Evolutionary conservation across 2,888 invertebrate genomes (phyloP).

Genomic region (Biston betularia): DNA sequence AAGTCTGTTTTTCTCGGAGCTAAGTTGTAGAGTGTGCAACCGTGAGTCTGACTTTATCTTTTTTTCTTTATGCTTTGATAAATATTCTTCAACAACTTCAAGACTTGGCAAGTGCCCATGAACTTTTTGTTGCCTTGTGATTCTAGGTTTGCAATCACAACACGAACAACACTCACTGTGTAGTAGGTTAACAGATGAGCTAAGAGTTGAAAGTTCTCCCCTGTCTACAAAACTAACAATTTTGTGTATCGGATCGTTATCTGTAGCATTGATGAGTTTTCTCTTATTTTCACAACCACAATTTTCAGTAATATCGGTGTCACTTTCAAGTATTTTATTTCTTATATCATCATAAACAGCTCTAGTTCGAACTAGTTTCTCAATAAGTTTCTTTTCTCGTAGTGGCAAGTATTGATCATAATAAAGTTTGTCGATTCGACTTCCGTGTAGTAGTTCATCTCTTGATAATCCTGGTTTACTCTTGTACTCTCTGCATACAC

Average conservation of each 20-base stretch:
- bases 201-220: conserved; percentile 49
- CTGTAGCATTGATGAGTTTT: conserved; percentile 37
- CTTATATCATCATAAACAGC: conserved; percentile 62
- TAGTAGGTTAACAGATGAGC: conserved; percentile 47
- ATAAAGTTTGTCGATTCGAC: conserved; percentile 55
- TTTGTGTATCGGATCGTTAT: conserved; percentile 48
- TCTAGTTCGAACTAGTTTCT: conserved; percentile 61
- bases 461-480: conserved; percentile 11
- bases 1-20: conserved; percentile 28
- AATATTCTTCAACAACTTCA: conserved; percentile 41
- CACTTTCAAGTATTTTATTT: conserved; percentile 53
- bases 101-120: conserved; percentile 40
- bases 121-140: conserved; percentile 39
- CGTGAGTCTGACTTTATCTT: conserved; percentile 57
- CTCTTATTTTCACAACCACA: conserved; percentile 10
- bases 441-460: conserved; percentile 36
- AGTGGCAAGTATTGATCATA: conserved; percentile 59
- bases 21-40: conserved; percentile 52
- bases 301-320: conserved; percentile 42
- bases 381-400: conserved; percentile 60
- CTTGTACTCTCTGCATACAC: conserved; percentile 32
- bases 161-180: conserved; percentile 58
- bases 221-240: conserved; percentile 57
- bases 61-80: conserved; percentile 37
- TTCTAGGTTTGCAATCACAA: conserved; percentile 50